Base-by-base conservation (phyloP, 2,888 invertebrate genomes). In the Stenurella melanura region DNA sequence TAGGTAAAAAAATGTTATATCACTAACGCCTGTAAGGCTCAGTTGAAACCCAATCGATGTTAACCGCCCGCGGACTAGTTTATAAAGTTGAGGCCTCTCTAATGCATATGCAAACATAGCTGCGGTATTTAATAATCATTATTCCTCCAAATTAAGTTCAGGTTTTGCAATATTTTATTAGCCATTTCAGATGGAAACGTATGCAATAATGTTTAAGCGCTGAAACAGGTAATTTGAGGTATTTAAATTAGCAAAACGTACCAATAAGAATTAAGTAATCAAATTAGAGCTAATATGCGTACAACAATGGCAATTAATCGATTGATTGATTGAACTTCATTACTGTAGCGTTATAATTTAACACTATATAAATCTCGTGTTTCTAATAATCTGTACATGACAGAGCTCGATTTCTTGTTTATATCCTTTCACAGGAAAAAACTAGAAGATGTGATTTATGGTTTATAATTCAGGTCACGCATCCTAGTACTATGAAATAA, bases 261-360 rank as follows among this genome's bases (percentile, higher is more conserved):
- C 18, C 42, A 17, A 38, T 50, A 69, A 69, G 57, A 18, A 21
- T 58, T 58, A 56, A 54, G 60, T 64, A 26, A 11, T 21, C 42
- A 61, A 70, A 70, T 60, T 70, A 70, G 60, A 34, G 67, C 38
- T 70, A 60, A 60, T 70, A 42, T 60, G 38, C 70, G 50, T 38
- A 70, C 38, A 60, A 70, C 70, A 70, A 58, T 69, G 34, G 60
- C 21, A 34, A 60, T 60, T 42, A 70, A 70, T 70, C 70, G 60
- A 70, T 60, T 60, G 58, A 70, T 70, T 60, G 42, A 38, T 70
- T 42, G 18, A 70, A 70, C 50, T 11, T 38, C 42, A 42, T 19
- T 21, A 60, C 60, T 10, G 56, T 11, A 12, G 69, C 57, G 18
- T 69, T 57, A 69, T 69, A 69, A 57, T 58, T 56, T 58, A 69